A percentile compares a stretch with the other conserved stretches of the same genome.
Conservation (phyloP, 2,113 vertebrate genomes). For the Pterocles burchelli region DNA sequence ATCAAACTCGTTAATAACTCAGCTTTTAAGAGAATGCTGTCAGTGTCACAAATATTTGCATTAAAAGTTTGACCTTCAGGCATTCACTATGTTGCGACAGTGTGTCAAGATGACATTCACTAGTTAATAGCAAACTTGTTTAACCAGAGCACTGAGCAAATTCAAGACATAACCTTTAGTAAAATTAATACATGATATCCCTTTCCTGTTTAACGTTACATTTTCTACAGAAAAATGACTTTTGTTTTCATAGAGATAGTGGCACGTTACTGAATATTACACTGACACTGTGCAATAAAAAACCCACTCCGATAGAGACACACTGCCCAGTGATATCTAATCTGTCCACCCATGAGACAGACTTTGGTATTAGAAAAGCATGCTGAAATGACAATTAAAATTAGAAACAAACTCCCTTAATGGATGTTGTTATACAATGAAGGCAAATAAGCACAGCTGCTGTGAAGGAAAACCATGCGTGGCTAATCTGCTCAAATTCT, state of each 20-base stretch:
- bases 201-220: background rate
- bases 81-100: background rate
- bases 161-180: background rate
- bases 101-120: background rate
- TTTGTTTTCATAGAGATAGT: background rate
- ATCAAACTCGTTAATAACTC: background rate
- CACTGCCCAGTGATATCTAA: background rate
- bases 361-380: background rate
- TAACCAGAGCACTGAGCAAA: background rate
- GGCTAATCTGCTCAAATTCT: constrained; percentile 31
- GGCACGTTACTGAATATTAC: background rate
- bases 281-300: background rate
- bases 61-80: constrained; percentile 31
- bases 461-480: background rate
- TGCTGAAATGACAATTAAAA: background rate
- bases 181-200: background rate
- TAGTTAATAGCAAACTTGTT: background rate
- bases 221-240: background rate
- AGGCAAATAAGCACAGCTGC: constrained; percentile 6
- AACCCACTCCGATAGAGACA: background rate
- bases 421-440: background rate
- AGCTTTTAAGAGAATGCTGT: background rate
- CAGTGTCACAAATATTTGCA: constrained; percentile 1
- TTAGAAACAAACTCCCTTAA: background rate
- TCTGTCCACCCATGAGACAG: background rate